Conservation (phyloP, 2,113 vertebrate species). For the Diadophis punctatus region DNA sequence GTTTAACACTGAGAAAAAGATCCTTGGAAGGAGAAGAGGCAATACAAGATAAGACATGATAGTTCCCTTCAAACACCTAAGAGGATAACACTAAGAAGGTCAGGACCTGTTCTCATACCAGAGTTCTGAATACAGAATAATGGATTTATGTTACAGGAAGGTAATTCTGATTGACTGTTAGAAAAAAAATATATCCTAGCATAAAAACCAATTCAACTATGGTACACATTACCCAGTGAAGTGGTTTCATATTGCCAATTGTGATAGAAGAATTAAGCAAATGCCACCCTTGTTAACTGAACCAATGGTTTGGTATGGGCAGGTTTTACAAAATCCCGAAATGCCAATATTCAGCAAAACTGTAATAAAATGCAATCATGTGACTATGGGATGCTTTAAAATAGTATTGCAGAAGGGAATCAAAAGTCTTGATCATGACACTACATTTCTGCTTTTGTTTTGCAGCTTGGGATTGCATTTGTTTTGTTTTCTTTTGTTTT, state of each 20-base stretch:
- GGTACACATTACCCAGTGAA: background rate
- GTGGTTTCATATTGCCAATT: background rate
- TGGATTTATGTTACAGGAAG: background rate
- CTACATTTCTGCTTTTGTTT: background rate
- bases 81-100: background rate
- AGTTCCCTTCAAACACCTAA: background rate
- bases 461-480: background rate
- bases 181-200: background rate
- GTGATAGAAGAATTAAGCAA: background rate
- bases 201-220: background rate
- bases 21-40: background rate
- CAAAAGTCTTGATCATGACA: background rate
- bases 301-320: background rate
- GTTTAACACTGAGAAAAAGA: background rate
- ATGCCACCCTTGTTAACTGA: background rate
- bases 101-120: background rate
- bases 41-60: background rate
- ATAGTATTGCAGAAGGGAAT: background rate
- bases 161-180: background rate
- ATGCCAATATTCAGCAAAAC: background rate
- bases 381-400: background rate
- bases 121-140: background rate
- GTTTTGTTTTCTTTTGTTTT: background rate
- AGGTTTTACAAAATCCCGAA: background rate
- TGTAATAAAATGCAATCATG: background rate